Conservation (phyloP, 1,140 invertebrate genomes). For the Drosophila lacertosa region DNA sequence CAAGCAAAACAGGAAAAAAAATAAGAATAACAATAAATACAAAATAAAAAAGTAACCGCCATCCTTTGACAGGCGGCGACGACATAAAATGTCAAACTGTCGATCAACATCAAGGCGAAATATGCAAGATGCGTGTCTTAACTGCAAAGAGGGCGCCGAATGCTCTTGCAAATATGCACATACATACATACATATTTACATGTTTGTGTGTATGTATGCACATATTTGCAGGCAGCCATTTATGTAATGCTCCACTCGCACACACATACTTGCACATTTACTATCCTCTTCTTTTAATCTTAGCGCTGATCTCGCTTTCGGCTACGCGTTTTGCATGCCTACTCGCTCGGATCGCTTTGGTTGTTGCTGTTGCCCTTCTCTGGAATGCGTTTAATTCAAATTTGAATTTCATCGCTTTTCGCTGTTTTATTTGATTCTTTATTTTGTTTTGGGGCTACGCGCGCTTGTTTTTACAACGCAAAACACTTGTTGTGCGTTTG, state of each 20-base stretch:
- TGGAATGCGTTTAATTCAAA: slow-evolving; percentile 78
- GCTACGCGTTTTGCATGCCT: slow-evolving; percentile 72
- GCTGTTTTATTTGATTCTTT: slow-evolving; percentile 39
- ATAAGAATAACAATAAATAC: slow-evolving; percentile 20
- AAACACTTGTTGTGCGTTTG: slow-evolving; percentile 67
- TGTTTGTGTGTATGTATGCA: slow-evolving; percentile 8
- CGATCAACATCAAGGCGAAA: slow-evolving; percentile 81
- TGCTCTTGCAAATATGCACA: slow-evolving; percentile 32
- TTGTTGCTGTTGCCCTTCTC: slow-evolving; percentile 50
- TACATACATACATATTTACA: background rate
- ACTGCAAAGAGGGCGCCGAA: slow-evolving; percentile 65
- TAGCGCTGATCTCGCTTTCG: slow-evolving; percentile 60
- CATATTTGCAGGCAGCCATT: slow-evolving; percentile 50
- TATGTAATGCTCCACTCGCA: slow-evolving; percentile 57
- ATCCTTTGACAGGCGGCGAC: slow-evolving; percentile 74
- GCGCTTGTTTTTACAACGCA: slow-evolving; percentile 76
- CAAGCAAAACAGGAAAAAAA: slow-evolving; percentile 17
- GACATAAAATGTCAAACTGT: slow-evolving; percentile 81
- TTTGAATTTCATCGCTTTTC: slow-evolving; percentile 65
- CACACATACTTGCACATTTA: slow-evolving; percentile 9
- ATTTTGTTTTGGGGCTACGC: slow-evolving; percentile 43
- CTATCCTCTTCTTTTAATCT: slow-evolving; percentile 60
- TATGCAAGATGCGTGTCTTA: slow-evolving; percentile 78
- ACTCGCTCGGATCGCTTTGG: background rate
- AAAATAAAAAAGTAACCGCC: slow-evolving; percentile 58